A percentile compares a stretch with the other conserved stretches of the same genome.
These are phyloP conservation scores for Ceratosolen solmsi DNA, from an alignment of 1,140 invertebrate species.

Conservation along the genomic window DNA sequence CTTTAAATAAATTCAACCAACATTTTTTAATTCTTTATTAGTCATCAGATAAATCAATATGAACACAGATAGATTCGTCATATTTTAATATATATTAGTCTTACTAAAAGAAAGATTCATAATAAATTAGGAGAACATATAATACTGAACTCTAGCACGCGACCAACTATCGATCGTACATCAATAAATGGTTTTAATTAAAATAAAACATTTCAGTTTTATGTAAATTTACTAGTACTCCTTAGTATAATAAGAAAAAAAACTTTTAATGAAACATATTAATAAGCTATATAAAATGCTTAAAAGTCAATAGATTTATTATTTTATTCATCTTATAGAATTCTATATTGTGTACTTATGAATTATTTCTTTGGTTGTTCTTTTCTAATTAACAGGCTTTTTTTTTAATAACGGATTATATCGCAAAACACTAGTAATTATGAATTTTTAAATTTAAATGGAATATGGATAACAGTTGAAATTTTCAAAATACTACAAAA, in stretches of 20 bases:
- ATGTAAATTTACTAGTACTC: neutral
- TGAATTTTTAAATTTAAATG: no score
- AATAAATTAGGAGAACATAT: neutral
- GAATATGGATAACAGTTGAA: no score
- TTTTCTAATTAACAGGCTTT: no score
- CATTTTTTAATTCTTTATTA: neutral
- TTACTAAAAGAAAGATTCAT: neutral
- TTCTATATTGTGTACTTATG: no score
- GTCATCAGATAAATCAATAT: neutral
- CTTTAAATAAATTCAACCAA: neutral
- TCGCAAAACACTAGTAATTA: no score
- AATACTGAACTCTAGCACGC: neutral
- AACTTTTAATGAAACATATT: neutral
- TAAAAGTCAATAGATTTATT: neutral
- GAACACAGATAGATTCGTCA: neutral
- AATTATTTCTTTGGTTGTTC: no score
- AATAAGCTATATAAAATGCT: neutral
- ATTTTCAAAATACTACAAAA: no score
- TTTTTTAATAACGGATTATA: no score
- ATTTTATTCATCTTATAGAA: no score
- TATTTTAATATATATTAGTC: conserved; percentile 10
- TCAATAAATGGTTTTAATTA: conserved; percentile 9
- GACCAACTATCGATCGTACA: neutral
- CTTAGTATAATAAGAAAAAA: neutral
- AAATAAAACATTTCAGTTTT: conserved; percentile 7